Evolutionary conservation across 2,888 invertebrate genomes (phyloP).

Genomic region (Nudaria mundana): DNA sequence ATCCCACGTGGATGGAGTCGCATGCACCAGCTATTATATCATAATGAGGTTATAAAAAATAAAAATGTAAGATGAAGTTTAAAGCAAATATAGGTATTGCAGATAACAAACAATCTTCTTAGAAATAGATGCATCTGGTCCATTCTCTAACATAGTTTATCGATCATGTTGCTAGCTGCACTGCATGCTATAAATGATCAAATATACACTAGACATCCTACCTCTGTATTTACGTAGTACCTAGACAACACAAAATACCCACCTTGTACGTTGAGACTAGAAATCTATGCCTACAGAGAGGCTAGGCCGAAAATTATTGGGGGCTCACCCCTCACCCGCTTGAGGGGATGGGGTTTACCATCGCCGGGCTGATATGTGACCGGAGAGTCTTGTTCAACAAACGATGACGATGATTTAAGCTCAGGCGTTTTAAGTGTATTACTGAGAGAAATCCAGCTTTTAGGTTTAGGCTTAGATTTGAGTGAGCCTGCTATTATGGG

Average conservation of each 20-base stretch:
- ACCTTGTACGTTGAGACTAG: conserved; percentile 66
- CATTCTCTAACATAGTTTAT: conserved; percentile 27
- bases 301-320: conserved; percentile 70
- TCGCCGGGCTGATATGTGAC: conserved; percentile 77
- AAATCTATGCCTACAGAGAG: conserved; percentile 71
- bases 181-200: conserved; percentile 44
- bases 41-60: too few species aligned
- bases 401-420: conserved; percentile 82
- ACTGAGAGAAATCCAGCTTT: conserved; percentile 77
- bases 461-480: conserved; percentile 73
- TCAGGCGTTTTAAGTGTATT: conserved; percentile 80
- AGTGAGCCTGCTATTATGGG: conserved; percentile 71
- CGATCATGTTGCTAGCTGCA: conserved; percentile 21
- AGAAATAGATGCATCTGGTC: conserved; percentile 15
- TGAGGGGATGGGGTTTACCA: conserved; percentile 41
- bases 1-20: too few species aligned
- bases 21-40: too few species aligned
- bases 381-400: conserved; percentile 81
- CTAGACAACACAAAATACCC: conserved; percentile 57
- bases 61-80: too few species aligned
- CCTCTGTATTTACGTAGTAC: conserved; percentile 53
- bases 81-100: too few species aligned
- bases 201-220: conserved; percentile 49
- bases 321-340: conserved; percentile 25
- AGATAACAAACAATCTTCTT: conserved; percentile 1